Conservation (phyloP, 2,797 vertebrate species). For the Eremophila alpestris region DNA sequence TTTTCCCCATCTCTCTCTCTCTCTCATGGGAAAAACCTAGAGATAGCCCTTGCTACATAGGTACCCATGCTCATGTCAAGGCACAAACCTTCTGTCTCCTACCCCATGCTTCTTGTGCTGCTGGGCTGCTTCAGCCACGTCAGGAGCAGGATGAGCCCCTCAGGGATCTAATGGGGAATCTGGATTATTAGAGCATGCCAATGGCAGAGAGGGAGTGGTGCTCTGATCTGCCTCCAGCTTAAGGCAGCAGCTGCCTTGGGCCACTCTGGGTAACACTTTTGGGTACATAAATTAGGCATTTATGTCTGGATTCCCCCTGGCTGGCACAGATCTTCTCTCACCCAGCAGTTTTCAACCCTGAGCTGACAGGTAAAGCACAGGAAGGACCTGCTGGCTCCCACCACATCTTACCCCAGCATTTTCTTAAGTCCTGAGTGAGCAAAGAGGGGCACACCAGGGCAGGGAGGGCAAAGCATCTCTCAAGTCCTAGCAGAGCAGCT, state of each 20-base stretch:
- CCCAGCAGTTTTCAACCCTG: neutral
- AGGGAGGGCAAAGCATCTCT: neutral
- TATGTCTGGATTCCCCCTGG: neutral
- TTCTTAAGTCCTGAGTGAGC: neutral
- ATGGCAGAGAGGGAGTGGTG: neutral
- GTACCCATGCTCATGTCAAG: neutral
- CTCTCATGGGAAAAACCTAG: neutral
- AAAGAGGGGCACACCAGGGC: fast-evolving
- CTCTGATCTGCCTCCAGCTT: neutral
- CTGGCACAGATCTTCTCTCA: neutral
- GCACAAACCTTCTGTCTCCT: fast-evolving
- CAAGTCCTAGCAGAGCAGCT: neutral
- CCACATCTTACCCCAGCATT: neutral
- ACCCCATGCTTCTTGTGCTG: fast-evolving
- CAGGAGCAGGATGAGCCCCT: neutral
- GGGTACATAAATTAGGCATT: neutral
- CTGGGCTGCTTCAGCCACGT: neutral
- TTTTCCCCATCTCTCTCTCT: neutral
- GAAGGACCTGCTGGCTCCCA: neutral
- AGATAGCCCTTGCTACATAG: fast-evolving
- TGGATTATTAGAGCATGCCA: neutral
- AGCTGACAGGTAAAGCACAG: neutral
- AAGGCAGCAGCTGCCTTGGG: neutral
- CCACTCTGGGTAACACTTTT: neutral
- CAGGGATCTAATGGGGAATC: neutral